A percentile compares a stretch with the other conserved stretches of the same genome.
Evolutionary conservation across 2,113 vertebrate genomes (phyloP).

Genomic region (Crypturellus undulatus): DNA sequence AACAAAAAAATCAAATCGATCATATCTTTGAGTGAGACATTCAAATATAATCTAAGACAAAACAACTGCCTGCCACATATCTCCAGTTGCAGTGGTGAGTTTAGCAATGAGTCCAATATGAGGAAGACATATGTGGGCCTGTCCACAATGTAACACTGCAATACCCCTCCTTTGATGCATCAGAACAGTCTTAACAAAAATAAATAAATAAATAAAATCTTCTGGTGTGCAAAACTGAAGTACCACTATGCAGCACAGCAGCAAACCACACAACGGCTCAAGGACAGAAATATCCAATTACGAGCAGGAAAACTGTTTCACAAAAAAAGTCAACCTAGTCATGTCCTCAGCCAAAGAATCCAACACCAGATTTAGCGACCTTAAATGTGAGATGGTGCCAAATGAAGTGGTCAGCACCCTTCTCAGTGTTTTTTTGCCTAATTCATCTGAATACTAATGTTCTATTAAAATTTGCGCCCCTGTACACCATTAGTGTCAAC

Average conservation of each 20-base stretch:
- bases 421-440: background rate
- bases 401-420: background rate
- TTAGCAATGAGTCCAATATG: background rate
- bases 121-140: background rate
- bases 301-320: background rate
- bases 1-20: background rate
- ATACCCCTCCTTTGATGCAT: background rate
- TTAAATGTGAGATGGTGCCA: background rate
- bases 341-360: background rate
- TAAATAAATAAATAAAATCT: background rate
- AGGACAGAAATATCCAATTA: background rate
- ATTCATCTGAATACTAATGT: background rate
- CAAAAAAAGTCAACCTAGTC: background rate
- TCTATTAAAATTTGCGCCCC: background rate
- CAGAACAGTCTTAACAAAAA: background rate
- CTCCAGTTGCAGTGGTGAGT: background rate
- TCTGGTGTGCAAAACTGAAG: background rate
- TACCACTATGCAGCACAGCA: accelerated
- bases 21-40: background rate
- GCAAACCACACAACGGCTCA: background rate
- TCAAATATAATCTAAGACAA: background rate
- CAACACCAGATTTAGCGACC: background rate
- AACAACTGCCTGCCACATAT: background rate
- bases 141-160: background rate
- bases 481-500: background rate